Percentiles rank a stretch among this genome's conserved stretches.
These are phyloP conservation scores for Platygyra sinensis DNA, from an alignment of 64 coral and sea anemone genomes.

Conservation along the genomic window DNA sequence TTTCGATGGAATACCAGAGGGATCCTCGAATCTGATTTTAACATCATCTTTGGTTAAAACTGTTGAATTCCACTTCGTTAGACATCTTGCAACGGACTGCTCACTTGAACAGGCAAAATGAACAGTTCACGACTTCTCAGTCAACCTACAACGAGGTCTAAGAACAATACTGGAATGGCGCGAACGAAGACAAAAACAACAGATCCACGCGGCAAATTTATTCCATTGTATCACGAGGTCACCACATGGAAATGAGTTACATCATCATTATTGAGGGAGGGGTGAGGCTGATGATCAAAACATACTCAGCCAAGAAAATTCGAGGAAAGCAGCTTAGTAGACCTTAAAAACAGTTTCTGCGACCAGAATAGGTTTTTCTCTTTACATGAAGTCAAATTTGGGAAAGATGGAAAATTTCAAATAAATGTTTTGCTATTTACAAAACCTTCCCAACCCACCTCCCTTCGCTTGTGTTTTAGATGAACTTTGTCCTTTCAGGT, in stretches of 20 bases:
- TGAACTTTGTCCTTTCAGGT: slow-evolving; percentile 7
- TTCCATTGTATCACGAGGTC: slow-evolving; percentile 22
- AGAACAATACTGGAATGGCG: slow-evolving; percentile 46
- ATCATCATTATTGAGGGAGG: not conserved
- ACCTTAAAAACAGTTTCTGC: not conserved
- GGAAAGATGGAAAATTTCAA: not conserved
- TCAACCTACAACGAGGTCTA: not conserved
- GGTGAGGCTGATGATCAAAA: not conserved
- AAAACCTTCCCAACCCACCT: too few species aligned
- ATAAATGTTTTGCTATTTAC: not conserved
- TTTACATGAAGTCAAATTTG: not conserved
- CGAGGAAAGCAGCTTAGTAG: not conserved
- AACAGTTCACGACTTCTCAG: not conserved
- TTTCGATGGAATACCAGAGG: slow-evolving; percentile 47
- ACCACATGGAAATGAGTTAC: slow-evolving; percentile 5
- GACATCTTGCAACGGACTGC: slow-evolving; percentile 56
- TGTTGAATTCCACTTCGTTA: slow-evolving; percentile 89
- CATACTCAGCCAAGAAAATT: not conserved
- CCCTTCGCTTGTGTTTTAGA: not conserved
- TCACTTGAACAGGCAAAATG: not conserved
- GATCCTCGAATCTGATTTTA: slow-evolving; percentile 80
- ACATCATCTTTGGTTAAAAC: slow-evolving; percentile 83
- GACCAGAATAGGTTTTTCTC: too few species aligned
- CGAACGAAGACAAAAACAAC: slow-evolving; percentile 11
- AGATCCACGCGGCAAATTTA: slow-evolving; percentile 49